Evolutionary conservation across 2,113 vertebrate genomes (phyloP).

Genomic region (Nettapus auritus): DNA sequence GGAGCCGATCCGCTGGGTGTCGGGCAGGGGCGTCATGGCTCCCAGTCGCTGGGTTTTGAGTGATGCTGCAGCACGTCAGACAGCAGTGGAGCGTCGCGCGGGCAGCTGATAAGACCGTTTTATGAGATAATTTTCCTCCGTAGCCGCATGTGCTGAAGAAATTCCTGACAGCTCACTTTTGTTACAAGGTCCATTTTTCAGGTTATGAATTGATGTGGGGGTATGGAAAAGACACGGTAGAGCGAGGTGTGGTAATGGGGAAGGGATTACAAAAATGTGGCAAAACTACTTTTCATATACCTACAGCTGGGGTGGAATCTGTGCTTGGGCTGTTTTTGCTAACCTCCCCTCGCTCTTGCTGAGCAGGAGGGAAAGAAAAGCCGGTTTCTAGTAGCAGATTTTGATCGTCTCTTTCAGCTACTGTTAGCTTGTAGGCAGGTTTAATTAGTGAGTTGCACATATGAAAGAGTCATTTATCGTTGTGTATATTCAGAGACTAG

Average conservation of each 20-base stretch:
- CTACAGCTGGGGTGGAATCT: background rate
- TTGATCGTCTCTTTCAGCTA: background rate
- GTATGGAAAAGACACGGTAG: background rate
- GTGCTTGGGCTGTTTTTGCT: background rate
- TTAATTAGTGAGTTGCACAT: background rate
- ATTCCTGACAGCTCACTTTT: background rate
- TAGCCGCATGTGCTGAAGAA: background rate
- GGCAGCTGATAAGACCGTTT: background rate
- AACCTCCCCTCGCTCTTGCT: background rate
- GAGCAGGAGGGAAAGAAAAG: background rate
- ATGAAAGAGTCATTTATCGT: background rate
- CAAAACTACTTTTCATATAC: background rate
- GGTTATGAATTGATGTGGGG: background rate
- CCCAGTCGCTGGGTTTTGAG: background rate
- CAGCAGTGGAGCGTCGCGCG: fast-evolving
- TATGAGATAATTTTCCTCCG: background rate
- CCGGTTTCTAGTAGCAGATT: background rate
- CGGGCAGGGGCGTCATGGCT: background rate
- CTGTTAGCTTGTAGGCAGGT: background rate
- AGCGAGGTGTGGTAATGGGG: background rate
- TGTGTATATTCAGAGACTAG: background rate
- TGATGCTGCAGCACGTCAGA: fast-evolving
- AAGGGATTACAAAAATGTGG: background rate
- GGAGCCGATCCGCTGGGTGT: fast-evolving
- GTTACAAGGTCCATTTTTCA: background rate